Evolutionary conservation across 2,113 vertebrate species (phyloP), one percentile per base, ranked within the genome.

Genomic region (Fregetta grallaria): DNA sequence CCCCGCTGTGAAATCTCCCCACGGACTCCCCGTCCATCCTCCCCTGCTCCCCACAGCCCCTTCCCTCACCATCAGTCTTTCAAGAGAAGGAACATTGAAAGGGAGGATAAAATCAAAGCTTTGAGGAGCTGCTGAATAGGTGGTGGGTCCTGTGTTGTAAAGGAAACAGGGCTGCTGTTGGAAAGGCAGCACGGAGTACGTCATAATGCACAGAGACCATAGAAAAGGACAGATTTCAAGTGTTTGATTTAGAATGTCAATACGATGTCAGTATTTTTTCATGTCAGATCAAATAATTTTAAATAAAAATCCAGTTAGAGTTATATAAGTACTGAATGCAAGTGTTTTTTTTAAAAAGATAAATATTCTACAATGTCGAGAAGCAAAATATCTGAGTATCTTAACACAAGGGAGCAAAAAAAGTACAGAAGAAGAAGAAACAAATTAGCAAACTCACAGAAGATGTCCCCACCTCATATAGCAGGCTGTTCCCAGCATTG

Each of bases 11-110:
- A 77, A 70, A 66, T 76, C 27, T 86, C 30, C 21, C 23, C 27
- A 34, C 0, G 1, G 45, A 38, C 23, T 26, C 34, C 19, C 21
- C 1, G 0, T 70, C 10, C 19, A 83, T n/a, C 30, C 30, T 81
- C 22, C 22, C 14, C 9, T 47, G 21, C 36, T 82, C 32, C 32
- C 25, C 45, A 16, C 23, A 63, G n/a, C 20, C 15, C 6, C 18
- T 73, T 93, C 15, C 29, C 72, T 74, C 52, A 20, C 29, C 17
- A n/a, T 26, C 42, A 49, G 25, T 81, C 59, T 56, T 77, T 56
- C 27, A 29, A 62, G 52, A 40, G 55, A 73, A 59, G 15, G 19
- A 75, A 49, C 30, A 29, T 0, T 61, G 45, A 49, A 63, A 75
- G 65, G 8, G 34, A 86, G 42, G 16, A 86, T 62, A 66, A 92